Evolutionary conservation across 2,797 vertebrate species (phyloP).

Genomic region (Sebastes reedi): DNA sequence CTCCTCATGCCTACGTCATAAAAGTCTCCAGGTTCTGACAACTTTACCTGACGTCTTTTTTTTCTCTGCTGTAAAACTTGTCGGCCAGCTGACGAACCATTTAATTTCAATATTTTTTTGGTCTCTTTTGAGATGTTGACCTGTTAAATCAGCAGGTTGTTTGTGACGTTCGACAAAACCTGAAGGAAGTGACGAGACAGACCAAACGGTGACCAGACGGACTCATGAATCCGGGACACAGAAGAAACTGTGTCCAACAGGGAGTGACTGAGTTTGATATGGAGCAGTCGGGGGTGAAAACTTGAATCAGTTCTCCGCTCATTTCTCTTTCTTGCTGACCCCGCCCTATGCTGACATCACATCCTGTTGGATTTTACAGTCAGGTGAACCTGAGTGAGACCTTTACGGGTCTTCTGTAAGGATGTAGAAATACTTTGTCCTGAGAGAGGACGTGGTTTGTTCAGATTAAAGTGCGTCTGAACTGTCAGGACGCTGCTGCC

Average conservation of each 20-base stretch:
- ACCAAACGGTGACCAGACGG: background rate
- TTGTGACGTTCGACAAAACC: background rate
- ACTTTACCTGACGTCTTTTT: background rate
- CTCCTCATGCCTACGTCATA: constrained; percentile 4
- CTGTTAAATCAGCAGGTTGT: background rate
- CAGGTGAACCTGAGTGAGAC: background rate
- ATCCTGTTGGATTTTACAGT: constrained; percentile 4
- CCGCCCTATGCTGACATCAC: constrained; percentile 32
- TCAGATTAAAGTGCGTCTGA: background rate
- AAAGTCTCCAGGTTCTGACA: background rate
- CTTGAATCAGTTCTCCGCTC: background rate
- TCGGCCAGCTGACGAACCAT: background rate
- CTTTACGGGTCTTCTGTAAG: background rate
- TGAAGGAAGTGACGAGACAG: background rate
- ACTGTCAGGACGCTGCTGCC: constrained; percentile 5
- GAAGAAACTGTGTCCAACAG: background rate
- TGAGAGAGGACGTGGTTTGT: background rate
- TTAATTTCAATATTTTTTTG: background rate
- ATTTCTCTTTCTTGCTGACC: background rate
- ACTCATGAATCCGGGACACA: background rate
- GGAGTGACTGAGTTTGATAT: background rate
- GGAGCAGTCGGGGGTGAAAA: background rate
- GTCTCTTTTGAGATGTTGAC: background rate
- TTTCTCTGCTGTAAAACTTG: background rate
- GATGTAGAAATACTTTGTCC: background rate